A percentile compares a stretch with the other conserved stretches of the same genome.
Evolutionary conservation across 2,888 invertebrate genomes (phyloP).

Genomic region (Tachina grossa): DNA sequence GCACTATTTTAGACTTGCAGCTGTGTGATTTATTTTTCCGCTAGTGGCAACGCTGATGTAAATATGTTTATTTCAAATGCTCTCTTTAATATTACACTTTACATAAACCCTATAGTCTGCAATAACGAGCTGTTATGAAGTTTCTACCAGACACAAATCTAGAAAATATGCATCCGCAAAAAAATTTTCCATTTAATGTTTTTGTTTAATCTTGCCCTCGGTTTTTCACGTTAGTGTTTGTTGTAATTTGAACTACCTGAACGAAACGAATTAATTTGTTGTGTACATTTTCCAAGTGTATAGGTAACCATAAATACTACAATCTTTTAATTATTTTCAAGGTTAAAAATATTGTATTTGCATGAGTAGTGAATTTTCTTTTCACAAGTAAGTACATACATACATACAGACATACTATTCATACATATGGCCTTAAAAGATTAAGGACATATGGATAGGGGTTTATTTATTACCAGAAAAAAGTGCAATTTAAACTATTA

Average conservation of each 20-base stretch:
- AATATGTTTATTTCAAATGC: not conserved
- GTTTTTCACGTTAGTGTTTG: not conserved
- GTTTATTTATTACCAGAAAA: too few relatives aligned
- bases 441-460: not conserved
- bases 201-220: not conserved
- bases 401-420: not conserved
- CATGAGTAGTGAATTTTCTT: not conserved
- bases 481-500: too few relatives aligned
- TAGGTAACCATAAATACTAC: too few relatives aligned
- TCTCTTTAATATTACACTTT: not conserved
- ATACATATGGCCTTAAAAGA: not conserved
- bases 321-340: slow-evolving; percentile 17
- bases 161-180: not conserved
- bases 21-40: too few relatives aligned
- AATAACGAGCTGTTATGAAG: not conserved
- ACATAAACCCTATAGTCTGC: slow-evolving; percentile 40
- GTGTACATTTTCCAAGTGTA: slow-evolving; percentile 5
- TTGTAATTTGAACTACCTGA: slow-evolving; percentile 5
- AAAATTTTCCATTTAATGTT: not conserved
- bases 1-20: too few relatives aligned
- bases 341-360: slow-evolving; percentile 28
- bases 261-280: slow-evolving; percentile 1
- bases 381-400: not conserved
- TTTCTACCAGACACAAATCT: slow-evolving; percentile 3
- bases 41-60: too few relatives aligned